Base-by-base conservation (phyloP, 1,140 invertebrate species). In the Palaemon carinicauda region DNA sequence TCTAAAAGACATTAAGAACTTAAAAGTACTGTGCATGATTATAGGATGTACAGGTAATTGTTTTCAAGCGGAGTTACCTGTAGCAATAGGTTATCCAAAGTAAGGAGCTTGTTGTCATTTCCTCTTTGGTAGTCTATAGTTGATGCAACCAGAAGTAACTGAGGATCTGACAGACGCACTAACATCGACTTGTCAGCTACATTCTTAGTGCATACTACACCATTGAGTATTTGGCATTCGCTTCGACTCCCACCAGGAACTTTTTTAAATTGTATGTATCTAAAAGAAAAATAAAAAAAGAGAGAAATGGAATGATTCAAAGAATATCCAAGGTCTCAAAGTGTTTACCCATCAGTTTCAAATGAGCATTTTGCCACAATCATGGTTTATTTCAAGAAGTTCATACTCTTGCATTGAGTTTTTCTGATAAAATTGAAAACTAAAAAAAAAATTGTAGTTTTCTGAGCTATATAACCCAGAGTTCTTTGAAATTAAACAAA, bases 171-270 rank as follows among this genome's bases (percentile, higher is more conserved):
- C 41, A 98, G 95, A 90, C 94, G 94, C 1, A 94, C 94, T 24
- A 94, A 93, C 98, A 99, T 99, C 10, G 95, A 94, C 90, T 96
- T 95, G 91, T 99, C 97, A 0, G 96, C 95, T 0, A 99, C 95
- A 92, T 98, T 98, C 93, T 99, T 99, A 19, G 95, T 96, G 90
- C 96, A 97, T 2, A 98, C 96, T 4, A 98, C 95, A 1, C 98
- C 98, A 87, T 95, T 95, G 0, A 98, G 92, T 73, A 98, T 94
- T 88, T 93, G 92, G 24, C 95, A 96, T 88, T 98, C 96, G 41
- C 92, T 93, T 90, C 94, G 94, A 12, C 90, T 92, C 0, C 96
- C 97, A 50, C 97, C 97, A 1, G 95, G 93, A 33, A 98, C 95
- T 91, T 98, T 98, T 92, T 99, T 99, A 87, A 99, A 95, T 90